These are phyloP conservation scores for Babyrousa celebensis DNA, from an alignment of 2,797 vertebrate genomes.

Conservation along the genomic window DNA sequence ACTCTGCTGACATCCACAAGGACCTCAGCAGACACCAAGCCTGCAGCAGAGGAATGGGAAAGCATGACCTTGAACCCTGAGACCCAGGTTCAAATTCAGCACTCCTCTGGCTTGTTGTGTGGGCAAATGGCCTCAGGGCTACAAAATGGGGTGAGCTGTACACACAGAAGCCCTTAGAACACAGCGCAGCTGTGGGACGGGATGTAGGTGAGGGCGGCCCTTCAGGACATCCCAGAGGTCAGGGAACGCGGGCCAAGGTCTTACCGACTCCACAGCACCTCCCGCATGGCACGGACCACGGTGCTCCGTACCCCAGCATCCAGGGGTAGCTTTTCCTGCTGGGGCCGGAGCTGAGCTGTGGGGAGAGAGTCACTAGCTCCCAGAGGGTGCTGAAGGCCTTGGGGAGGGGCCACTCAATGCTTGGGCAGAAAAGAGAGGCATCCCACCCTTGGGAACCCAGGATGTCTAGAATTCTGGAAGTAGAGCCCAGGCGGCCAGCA, in stretches of 20 bases:
- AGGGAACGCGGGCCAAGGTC: not conserved
- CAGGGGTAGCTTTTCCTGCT: constrained; percentile 8
- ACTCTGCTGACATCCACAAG: not conserved
- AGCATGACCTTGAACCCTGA: not conserved
- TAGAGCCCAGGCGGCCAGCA: not conserved
- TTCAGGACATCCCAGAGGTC: not conserved
- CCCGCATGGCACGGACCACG: constrained; percentile 63
- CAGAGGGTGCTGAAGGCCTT: not conserved
- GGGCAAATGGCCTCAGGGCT: not conserved
- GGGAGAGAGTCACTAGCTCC: not conserved
- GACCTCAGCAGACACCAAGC: not conserved
- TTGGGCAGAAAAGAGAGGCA: not conserved
- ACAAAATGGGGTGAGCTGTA: not conserved
- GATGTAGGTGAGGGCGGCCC: not conserved
- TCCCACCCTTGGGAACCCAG: not conserved
- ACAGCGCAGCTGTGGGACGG: accelerated
- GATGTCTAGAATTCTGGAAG: not conserved
- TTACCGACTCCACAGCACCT: constrained; percentile 81
- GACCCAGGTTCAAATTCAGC: not conserved
- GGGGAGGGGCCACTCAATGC: accelerated
- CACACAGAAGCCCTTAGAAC: not conserved
- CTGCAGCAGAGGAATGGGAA: not conserved
- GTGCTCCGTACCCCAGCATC: not conserved
- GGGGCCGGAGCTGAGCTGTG: constrained; percentile 60
- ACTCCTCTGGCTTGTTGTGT: not conserved